A percentile compares a stretch with the other conserved stretches of the same genome.
Evolutionary conservation across 2,797 vertebrate genomes (phyloP).

Genomic region (Rhinichthys osculus): DNA sequence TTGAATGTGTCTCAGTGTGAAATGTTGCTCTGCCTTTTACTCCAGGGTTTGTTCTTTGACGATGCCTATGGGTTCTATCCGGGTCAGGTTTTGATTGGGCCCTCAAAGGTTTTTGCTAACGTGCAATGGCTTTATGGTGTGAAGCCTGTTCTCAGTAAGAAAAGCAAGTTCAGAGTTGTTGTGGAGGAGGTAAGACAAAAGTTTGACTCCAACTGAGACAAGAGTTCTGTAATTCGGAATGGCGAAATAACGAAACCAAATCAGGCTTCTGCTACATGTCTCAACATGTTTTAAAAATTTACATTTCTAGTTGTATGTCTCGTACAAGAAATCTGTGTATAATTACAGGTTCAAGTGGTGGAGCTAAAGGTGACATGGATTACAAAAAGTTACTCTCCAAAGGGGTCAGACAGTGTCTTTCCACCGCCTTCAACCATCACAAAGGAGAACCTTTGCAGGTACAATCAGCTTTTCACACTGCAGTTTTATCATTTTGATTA

Average conservation of each 20-base stretch:
- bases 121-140: slow-evolving; percentile 97
- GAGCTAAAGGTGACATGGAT: slow-evolving; percentile 98
- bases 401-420: slow-evolving; percentile 94
- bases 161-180: slow-evolving; percentile 97
- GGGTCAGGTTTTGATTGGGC: slow-evolving; percentile 95
- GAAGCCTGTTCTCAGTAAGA: slow-evolving; percentile 95
- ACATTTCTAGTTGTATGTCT: background rate
- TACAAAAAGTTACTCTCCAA: slow-evolving; percentile 96
- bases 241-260: background rate
- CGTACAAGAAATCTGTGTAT: background rate
- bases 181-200: slow-evolving; percentile 89
- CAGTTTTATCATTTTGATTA: background rate
- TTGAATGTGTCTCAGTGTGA: background rate
- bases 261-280: background rate
- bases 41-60: slow-evolving; percentile 95
- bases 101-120: slow-evolving; percentile 95
- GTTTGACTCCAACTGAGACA: background rate
- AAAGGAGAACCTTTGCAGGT: slow-evolving; percentile 94
- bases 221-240: background rate
- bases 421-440: slow-evolving; percentile 92
- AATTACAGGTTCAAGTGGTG: slow-evolving; percentile 90
- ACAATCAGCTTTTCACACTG: slow-evolving; percentile 9
- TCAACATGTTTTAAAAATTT: background rate
- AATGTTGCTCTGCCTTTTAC: background rate
- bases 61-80: slow-evolving; percentile 98